Base-by-base conservation (phyloP, 1,140 invertebrate species). In the Lutraria rhynchaena region DNA sequence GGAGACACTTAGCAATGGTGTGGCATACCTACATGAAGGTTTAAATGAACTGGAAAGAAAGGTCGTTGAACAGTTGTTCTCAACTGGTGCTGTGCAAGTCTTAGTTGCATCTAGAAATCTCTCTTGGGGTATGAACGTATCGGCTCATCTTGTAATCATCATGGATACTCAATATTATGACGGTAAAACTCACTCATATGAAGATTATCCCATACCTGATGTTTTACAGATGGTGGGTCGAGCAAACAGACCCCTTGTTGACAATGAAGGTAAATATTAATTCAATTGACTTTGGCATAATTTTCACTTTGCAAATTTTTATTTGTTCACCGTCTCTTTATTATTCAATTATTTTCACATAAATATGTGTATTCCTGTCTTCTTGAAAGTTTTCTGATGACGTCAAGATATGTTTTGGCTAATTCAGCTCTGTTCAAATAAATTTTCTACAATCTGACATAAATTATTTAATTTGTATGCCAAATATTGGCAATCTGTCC, bases 141-240 rank as follows among this genome's bases (percentile, higher is more conserved):
- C 95, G 61, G 95, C 97, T 0, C 97, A 99, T 92, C 94, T 99
- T 22, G 98, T 98, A 0, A 95, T 99, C 35, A 96, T 99, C 22
- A 99, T 99, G 95, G 99, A 99, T 89, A 99, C 99, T 0, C 98
- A 99, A 90, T 95, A 95, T 85, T 99, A 99, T 92, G 99, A 99
- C 93, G 99, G 99, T 60, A 98, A 99, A 87, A 92, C 93, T 53
- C 94, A 95, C 85, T 92, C 93, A 82, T 94, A 99, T 93, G 98
- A 99, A 93, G 99, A 99, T 93, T 99, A 99, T 92, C 97, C 98
- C 0, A 95, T 99, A 37, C 98, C 97, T 3, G 98, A 99, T 92
- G 97, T 99, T 0, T 93, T 99, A 13, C 98, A 99, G 93, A 99
- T 99, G 98, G 95, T 99, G 60, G 98, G 98, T 0, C 93, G 91